phyloP scores from a whole-genome alignment of 2,113 vertebrate genomes.

The Thoracochromis brauschi region DNA sequence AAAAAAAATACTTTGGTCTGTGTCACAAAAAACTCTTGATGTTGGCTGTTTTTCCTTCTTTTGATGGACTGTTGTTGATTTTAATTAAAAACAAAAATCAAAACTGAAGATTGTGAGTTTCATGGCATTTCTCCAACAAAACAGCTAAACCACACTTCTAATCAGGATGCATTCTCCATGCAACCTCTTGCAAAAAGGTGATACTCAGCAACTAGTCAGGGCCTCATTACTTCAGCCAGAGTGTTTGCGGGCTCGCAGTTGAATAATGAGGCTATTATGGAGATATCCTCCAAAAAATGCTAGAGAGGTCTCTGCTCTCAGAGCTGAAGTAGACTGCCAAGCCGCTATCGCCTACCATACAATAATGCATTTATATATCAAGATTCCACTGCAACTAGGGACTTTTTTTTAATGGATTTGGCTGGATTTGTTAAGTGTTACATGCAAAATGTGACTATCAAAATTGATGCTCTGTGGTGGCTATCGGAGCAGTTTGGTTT shows the following conservation, averaged over 20 bases:
- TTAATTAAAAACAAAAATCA: not conserved
- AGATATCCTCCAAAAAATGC: slow-evolving; percentile 61
- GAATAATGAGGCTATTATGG: slow-evolving; percentile 76
- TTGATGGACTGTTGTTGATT: not conserved
- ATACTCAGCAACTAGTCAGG: slow-evolving; percentile 61
- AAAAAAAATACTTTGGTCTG: not conserved
- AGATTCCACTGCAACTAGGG: not conserved
- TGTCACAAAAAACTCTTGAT: not conserved
- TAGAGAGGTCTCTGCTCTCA: slow-evolving; percentile 44
- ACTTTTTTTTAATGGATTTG: slow-evolving; percentile 2
- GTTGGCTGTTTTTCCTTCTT: not conserved
- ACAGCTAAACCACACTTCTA: slow-evolving; percentile 27
- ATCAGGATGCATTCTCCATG: slow-evolving; percentile 50
- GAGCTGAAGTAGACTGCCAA: slow-evolving; percentile 17
- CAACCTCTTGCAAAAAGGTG: slow-evolving; percentile 46
- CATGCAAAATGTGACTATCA: slow-evolving; percentile 6
- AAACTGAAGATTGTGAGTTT: slow-evolving; percentile 7
- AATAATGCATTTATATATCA: slow-evolving; percentile 9
- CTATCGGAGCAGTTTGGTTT: not conserved
- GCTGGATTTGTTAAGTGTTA: not conserved
- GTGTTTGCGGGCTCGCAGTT: slow-evolving; percentile 51
- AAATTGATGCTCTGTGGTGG: slow-evolving; percentile 6
- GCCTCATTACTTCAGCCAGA: slow-evolving; percentile 64
- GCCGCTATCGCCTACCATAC: slow-evolving; percentile 27
- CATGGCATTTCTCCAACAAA: slow-evolving; percentile 1